phyloP scores from a whole-genome alignment of 2,888 invertebrate species.

The Thalpophila matura region DNA sequence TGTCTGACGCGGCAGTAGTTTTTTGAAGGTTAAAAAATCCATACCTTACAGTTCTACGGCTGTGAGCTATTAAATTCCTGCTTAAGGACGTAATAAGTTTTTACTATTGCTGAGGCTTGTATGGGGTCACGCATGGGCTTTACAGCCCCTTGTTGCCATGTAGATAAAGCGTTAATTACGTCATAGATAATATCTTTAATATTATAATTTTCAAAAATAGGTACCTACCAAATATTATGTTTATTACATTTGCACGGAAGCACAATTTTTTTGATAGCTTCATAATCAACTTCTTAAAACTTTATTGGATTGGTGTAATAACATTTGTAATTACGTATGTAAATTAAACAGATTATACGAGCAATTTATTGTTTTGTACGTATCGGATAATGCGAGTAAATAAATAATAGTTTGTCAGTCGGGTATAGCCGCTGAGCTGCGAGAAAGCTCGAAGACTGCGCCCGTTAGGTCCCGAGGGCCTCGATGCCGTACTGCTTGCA shows the following conservation, averaged over 20 bases:
- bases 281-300: slow-evolving; percentile 49
- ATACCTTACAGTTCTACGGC: slow-evolving; percentile 54
- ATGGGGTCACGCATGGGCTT: slow-evolving; percentile 57
- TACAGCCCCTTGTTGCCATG: slow-evolving; percentile 50
- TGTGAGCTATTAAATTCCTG: slow-evolving; percentile 54
- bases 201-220: slow-evolving; percentile 24
- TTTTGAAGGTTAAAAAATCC: slow-evolving; percentile 64
- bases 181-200: slow-evolving; percentile 32
- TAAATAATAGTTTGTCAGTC: slow-evolving; percentile 46
- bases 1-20: slow-evolving; percentile 65
- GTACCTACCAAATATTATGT: slow-evolving; percentile 34
- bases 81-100: slow-evolving; percentile 57
- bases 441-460: slow-evolving; percentile 45
- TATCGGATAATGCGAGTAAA: slow-evolving; percentile 2
- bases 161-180: slow-evolving; percentile 36
- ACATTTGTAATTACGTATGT: slow-evolving; percentile 47
- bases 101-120: slow-evolving; percentile 54
- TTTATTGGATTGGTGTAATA: slow-evolving; percentile 40
- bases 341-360: slow-evolving; percentile 21
- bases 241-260: slow-evolving; percentile 60
- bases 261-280: slow-evolving; percentile 53
- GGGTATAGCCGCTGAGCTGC: slow-evolving; percentile 43
- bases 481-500: slow-evolving; percentile 60
- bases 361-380: slow-evolving; percentile 19
- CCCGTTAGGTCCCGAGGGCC: slow-evolving; percentile 66